phyloP scores from a whole-genome alignment of 2,113 vertebrate genomes.

The Oncorhynchus tshawytscha region DNA sequence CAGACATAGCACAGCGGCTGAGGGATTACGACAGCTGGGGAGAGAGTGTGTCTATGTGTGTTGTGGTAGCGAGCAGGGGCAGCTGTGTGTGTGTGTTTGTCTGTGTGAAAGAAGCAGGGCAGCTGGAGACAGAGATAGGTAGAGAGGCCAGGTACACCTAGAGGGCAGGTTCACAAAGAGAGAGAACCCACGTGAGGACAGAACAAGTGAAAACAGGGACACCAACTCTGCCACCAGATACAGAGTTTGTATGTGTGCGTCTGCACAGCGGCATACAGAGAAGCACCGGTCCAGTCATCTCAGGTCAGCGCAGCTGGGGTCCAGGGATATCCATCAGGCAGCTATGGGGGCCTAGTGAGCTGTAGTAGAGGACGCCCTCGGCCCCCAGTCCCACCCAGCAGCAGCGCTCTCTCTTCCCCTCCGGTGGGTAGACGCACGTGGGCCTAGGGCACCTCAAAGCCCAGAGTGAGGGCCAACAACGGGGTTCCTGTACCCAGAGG shows the following conservation, averaged over 20 bases:
- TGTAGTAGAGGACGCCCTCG: neutral
- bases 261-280: neutral
- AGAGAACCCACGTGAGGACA: neutral
- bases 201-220: neutral
- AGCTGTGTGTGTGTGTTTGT: neutral
- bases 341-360: conserved; percentile 5
- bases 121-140: neutral
- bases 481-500: neutral
- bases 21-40: neutral
- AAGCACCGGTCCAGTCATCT: neutral
- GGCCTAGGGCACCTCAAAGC: too few species aligned
- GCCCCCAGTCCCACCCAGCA: neutral
- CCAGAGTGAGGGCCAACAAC: neutral
- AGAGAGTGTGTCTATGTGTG: neutral
- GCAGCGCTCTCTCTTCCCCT: neutral
- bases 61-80: neutral
- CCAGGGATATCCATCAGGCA: neutral
- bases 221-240: too few species aligned
- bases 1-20: neutral
- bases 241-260: neutral
- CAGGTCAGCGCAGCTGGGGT: neutral
- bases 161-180: neutral
- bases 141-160: neutral
- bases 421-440: neutral
- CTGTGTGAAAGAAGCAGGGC: too few species aligned